Evolutionary conservation across 1,140 invertebrate species (phyloP).

Genomic region (Galendromus occidentalis): DNA sequence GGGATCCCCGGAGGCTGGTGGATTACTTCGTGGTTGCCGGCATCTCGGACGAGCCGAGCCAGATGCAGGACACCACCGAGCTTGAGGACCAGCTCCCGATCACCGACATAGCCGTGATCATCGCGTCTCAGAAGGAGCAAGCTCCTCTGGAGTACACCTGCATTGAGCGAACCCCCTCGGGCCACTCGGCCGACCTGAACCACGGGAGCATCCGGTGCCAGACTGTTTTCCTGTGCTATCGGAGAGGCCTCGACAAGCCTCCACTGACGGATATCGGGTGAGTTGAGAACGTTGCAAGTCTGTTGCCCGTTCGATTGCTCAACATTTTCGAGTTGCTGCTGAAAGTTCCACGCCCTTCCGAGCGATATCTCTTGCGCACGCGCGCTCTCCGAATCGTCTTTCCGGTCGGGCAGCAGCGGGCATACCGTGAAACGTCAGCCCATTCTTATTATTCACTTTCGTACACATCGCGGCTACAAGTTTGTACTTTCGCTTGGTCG

Average conservation of each 20-base stretch:
- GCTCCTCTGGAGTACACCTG: constrained; percentile 57
- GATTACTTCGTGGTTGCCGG: constrained; percentile 96
- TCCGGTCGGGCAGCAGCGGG: no score
- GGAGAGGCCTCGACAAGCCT: constrained; percentile 74
- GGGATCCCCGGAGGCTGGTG: constrained; percentile 29
- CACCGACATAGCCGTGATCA: constrained; percentile 78
- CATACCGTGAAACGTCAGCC: no score
- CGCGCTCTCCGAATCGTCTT: constrained; percentile 8
- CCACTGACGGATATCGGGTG: constrained; percentile 93
- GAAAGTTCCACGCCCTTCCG: no score
- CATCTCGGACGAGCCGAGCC: constrained; percentile 53
- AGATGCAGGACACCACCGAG: constrained; percentile 60
- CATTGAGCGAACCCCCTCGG: constrained; percentile 64
- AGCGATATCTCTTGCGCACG: no score
- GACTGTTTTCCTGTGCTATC: constrained; percentile 79
- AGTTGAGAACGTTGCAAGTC: constrained; percentile 20
- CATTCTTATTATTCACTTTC: no score
- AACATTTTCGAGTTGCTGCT: not conserved
- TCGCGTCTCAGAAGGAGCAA: constrained; percentile 63
- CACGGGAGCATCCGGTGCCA: constrained; percentile 82
- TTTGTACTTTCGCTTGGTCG: not conserved
- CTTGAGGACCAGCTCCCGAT: constrained; percentile 58
- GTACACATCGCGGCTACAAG: no score
- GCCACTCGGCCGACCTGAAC: constrained; percentile 76
- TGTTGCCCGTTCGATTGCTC: not conserved